phyloP scores from a whole-genome alignment of 1,140 invertebrate species.

The Leptopilina boulardi region DNA sequence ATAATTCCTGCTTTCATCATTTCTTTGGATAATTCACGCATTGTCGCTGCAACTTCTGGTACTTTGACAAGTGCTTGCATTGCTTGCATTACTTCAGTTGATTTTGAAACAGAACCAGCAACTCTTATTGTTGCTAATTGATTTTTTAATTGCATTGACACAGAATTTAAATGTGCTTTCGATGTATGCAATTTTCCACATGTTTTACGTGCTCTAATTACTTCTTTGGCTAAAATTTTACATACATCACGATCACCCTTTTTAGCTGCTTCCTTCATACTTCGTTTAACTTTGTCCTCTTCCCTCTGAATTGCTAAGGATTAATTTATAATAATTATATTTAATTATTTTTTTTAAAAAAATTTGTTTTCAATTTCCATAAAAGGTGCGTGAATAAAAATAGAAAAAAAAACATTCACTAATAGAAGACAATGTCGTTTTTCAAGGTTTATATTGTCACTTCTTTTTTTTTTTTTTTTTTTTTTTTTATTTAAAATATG shows the following conservation, averaged over 20 bases:
- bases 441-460: too few relatives aligned
- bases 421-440: too few relatives aligned
- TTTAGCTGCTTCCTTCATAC: constrained; percentile 96
- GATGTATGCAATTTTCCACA: constrained; percentile 94
- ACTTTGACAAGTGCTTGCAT: constrained; percentile 95
- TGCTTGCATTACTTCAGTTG: constrained; percentile 97
- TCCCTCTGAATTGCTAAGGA: constrained; percentile 95
- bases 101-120: constrained; percentile 93
- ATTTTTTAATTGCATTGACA: constrained; percentile 98
- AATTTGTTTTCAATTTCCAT: background rate
- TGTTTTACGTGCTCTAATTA: constrained; percentile 92
- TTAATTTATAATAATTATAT: background rate
- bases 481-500: too few relatives aligned
- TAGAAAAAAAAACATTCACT: too few relatives aligned
- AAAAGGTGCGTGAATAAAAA: too few relatives aligned
- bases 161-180: constrained; percentile 98
- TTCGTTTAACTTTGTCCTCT: constrained; percentile 96
- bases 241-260: constrained; percentile 97
- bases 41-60: constrained; percentile 95
- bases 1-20: constrained; percentile 99
- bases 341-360: background rate
- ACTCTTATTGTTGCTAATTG: constrained; percentile 94
- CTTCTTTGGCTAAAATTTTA: constrained; percentile 95
- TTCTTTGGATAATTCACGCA: constrained; percentile 98
- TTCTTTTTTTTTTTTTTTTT: too few relatives aligned